Evolutionary conservation across 2,797 vertebrate genomes (phyloP).

Genomic region (Carapus acus): DNA sequence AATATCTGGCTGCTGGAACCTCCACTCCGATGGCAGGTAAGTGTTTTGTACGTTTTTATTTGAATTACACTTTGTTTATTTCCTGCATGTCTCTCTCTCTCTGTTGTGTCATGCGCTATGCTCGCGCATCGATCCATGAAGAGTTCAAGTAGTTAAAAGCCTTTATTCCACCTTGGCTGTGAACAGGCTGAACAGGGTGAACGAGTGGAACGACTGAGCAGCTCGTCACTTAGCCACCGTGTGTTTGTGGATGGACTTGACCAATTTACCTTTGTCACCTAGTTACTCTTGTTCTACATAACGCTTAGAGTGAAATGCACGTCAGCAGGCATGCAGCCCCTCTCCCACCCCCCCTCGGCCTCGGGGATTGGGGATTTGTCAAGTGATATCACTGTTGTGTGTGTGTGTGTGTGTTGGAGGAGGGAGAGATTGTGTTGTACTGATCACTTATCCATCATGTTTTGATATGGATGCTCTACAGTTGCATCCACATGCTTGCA

Average conservation of each 20-base stretch:
- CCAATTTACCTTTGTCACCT: conserved; percentile 12
- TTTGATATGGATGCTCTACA: too few relatives aligned
- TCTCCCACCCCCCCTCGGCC: background rate
- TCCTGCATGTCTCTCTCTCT: background rate
- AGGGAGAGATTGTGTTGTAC: too few relatives aligned
- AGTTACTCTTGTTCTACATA: background rate
- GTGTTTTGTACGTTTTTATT: conserved; percentile 52
- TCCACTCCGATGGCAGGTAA: conserved; percentile 84
- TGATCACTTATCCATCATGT: background rate
- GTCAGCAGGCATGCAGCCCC: background rate
- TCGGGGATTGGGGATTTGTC: background rate
- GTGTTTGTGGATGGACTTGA: conserved; percentile 10
- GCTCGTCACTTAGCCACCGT: background rate
- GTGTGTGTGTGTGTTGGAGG: background rate
- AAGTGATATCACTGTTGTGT: background rate
- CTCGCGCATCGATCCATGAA: too few relatives aligned
- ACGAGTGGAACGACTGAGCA: conserved; percentile 7
- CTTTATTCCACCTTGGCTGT: too few relatives aligned
- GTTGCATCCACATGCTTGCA: too few relatives aligned
- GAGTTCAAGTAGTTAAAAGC: too few relatives aligned
- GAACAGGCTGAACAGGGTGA: too few relatives aligned
- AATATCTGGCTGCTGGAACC: conserved; percentile 89
- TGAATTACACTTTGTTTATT: background rate
- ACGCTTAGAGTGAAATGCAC: too few relatives aligned
- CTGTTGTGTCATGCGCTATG: too few relatives aligned